Evolutionary conservation across 2,888 invertebrate genomes (phyloP).

Genomic region (Watsonalla binaria): DNA sequence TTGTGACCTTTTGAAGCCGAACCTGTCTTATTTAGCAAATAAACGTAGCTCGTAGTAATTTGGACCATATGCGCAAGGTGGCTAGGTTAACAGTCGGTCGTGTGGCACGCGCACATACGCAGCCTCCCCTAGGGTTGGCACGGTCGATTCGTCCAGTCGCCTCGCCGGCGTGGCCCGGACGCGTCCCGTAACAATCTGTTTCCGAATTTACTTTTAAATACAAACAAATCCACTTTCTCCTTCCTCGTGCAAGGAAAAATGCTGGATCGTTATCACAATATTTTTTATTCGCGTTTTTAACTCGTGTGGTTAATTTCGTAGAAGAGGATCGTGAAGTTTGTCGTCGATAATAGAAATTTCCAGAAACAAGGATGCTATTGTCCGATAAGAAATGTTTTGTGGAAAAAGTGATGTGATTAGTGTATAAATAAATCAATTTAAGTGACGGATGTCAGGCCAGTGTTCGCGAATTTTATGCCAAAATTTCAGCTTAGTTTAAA

Average conservation of each 20-base stretch:
- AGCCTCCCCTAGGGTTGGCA: slow-evolving; percentile 73
- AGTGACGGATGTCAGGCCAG: slow-evolving; percentile 18
- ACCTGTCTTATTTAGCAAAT: slow-evolving; percentile 38
- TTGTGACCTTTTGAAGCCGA: slow-evolving; percentile 37
- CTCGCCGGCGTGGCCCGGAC: slow-evolving; percentile 70
- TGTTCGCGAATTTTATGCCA: slow-evolving; percentile 45
- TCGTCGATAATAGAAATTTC: slow-evolving; percentile 22
- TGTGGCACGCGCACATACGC: slow-evolving; percentile 55
- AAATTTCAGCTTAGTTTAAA: slow-evolving; percentile 60
- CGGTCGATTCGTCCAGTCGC: slow-evolving; percentile 77
- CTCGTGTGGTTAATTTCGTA: slow-evolving; percentile 64
- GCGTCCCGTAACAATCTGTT: slow-evolving; percentile 48
- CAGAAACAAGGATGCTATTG: slow-evolving; percentile 10
- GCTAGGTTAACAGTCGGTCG: slow-evolving; percentile 31
- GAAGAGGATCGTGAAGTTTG: slow-evolving; percentile 43
- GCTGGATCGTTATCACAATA: slow-evolving; percentile 36
- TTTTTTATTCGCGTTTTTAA: slow-evolving; percentile 67
- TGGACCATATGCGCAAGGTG: slow-evolving; percentile 28
- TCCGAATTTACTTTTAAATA: slow-evolving; percentile 35
- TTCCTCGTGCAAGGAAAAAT: slow-evolving; percentile 57
- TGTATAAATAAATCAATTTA: slow-evolving; percentile 17
- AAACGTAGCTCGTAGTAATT: slow-evolving; percentile 25
- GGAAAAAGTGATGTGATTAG: slow-evolving; percentile 17
- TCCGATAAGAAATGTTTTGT: slow-evolving; percentile 10
- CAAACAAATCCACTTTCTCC: slow-evolving; percentile 62